Evolutionary conservation across 2,113 vertebrate species (phyloP).

Genomic region (Plectropomus leopardus): DNA sequence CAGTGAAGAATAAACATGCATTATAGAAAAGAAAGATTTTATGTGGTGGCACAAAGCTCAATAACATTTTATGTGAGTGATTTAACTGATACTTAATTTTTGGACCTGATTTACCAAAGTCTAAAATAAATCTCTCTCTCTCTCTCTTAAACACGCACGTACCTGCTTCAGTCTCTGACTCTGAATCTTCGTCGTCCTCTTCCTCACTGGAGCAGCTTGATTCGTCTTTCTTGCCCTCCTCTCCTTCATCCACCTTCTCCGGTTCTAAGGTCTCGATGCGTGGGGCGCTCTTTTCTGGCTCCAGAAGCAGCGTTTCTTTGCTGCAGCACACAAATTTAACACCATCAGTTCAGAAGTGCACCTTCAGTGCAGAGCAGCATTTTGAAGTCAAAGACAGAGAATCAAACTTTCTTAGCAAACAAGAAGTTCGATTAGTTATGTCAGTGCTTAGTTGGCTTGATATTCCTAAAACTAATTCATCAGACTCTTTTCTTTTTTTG

Average conservation of each 20-base stretch:
- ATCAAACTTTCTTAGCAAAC: background rate
- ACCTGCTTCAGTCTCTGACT: conserved; percentile 98
- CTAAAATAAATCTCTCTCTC: background rate
- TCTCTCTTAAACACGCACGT: background rate
- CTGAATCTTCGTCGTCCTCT: conserved; percentile 98
- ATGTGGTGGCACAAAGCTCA: background rate
- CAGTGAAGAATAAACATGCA: too few species aligned
- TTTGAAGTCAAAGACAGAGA: background rate
- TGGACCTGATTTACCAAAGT: background rate
- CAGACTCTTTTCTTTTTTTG: background rate
- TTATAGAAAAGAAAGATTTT: too few species aligned
- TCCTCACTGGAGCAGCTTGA: conserved; percentile 99
- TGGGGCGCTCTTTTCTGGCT: conserved; percentile 92
- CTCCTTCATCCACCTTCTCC: conserved; percentile 95
- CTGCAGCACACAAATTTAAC: conserved; percentile 72
- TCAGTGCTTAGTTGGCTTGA: background rate
- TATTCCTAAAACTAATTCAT: background rate
- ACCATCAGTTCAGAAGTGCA: background rate
- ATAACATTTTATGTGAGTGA: background rate
- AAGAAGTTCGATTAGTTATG: background rate
- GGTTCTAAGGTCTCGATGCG: conserved; percentile 94
- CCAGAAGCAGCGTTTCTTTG: conserved; percentile 95
- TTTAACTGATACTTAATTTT: background rate
- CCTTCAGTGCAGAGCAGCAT: background rate
- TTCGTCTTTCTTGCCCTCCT: conserved; percentile 97